phyloP scores from a whole-genome alignment of 2,113 vertebrate species.

The Gracilinanus agilis region DNA sequence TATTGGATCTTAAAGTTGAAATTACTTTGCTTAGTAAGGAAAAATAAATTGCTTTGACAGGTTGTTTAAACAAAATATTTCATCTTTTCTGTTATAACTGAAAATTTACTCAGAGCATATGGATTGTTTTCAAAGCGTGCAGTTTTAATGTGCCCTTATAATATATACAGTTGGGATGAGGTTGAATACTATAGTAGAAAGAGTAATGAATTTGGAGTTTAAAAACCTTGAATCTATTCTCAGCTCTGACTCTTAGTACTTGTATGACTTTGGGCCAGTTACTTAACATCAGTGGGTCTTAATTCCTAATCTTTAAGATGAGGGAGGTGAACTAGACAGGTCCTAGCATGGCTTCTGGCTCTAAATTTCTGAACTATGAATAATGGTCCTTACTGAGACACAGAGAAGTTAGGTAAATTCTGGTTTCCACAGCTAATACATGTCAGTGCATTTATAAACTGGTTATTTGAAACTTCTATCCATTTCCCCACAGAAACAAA shows the following conservation, averaged over 20 bases:
- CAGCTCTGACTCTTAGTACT: background rate
- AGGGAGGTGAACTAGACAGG: background rate
- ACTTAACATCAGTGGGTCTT: background rate
- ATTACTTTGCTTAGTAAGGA: background rate
- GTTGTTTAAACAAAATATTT: background rate
- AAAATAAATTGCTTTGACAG: background rate
- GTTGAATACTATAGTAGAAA: background rate
- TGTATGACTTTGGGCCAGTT: background rate
- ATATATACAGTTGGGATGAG: background rate
- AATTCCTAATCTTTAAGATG: background rate
- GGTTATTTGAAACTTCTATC: background rate
- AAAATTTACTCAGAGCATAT: background rate
- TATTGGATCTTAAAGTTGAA: background rate
- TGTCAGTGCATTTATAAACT: background rate
- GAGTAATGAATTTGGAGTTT: background rate
- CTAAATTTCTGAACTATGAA: background rate
- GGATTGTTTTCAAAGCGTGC: background rate
- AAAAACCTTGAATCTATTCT: background rate
- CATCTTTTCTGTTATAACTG: background rate
- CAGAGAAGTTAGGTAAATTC: background rate
- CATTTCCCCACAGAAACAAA: background rate
- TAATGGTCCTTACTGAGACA: background rate
- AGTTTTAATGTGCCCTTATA: background rate
- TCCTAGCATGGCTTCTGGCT: background rate
- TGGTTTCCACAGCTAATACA: background rate